These are phyloP conservation scores for Chrysolina haemoptera DNA, from an alignment of 2,888 invertebrate species.

Conservation along the genomic window DNA sequence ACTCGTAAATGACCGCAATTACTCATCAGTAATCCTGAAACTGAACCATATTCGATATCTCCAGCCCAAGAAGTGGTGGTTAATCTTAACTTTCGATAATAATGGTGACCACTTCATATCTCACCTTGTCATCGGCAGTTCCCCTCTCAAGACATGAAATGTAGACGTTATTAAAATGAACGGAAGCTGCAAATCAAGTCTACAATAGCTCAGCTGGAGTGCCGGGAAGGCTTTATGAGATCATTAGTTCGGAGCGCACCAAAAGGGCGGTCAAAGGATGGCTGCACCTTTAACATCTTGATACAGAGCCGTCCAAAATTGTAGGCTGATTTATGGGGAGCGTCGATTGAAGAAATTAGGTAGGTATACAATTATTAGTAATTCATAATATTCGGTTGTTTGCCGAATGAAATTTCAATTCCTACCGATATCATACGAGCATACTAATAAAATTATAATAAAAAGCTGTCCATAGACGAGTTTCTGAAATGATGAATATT, in stretches of 20 bases:
- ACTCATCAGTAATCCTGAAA: constrained; percentile 8
- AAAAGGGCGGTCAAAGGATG: constrained; percentile 62
- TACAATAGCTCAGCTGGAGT: constrained; percentile 47
- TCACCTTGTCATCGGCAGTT: constrained; percentile 47
- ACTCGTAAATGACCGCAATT: background rate
- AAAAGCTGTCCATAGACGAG: too few species aligned
- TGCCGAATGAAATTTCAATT: too few species aligned
- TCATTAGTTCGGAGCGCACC: constrained; percentile 67
- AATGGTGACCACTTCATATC: constrained; percentile 44
- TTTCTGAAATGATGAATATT: too few species aligned
- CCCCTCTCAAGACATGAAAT: constrained; percentile 48
- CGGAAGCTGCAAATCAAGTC: constrained; percentile 58
- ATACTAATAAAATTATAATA: too few species aligned
- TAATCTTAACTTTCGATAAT: constrained; percentile 34
- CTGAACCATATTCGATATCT: constrained; percentile 12
- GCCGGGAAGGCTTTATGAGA: constrained; percentile 57
- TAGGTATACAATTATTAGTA: too few species aligned
- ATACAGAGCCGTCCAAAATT: constrained; percentile 22
- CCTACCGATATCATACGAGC: too few species aligned
- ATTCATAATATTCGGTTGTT: too few species aligned
- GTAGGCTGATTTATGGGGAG: background rate
- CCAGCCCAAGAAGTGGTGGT: constrained; percentile 20
- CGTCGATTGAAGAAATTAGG: background rate
- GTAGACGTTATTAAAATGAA: constrained; percentile 51
- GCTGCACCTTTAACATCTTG: constrained; percentile 28